These are phyloP conservation scores for Sesia apiformis DNA, from an alignment of 2,888 invertebrate genomes.

Conservation along the genomic window DNA sequence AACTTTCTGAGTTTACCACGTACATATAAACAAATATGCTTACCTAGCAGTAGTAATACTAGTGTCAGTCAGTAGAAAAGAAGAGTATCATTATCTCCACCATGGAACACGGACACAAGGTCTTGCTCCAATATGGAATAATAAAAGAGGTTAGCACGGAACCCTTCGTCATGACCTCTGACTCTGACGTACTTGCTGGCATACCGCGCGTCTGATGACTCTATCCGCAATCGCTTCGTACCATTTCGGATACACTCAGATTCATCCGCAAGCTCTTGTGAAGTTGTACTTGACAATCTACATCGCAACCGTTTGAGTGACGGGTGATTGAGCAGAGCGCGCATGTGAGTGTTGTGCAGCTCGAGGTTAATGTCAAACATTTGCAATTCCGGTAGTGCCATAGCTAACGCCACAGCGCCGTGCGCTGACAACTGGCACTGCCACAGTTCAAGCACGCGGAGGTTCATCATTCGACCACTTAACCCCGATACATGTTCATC, in stretches of 20 bases:
- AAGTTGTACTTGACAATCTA: background rate
- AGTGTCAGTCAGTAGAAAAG: too few relatives aligned
- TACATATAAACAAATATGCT: too few relatives aligned
- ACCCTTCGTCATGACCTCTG: conserved; percentile 21
- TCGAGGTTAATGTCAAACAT: conserved; percentile 12
- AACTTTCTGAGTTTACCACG: too few relatives aligned
- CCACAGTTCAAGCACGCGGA: conserved; percentile 20
- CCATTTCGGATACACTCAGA: background rate
- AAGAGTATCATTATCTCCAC: too few relatives aligned
- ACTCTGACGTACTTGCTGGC: conserved; percentile 16
- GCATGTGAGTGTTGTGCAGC: conserved; percentile 1
- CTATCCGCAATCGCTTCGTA: conserved; percentile 2
- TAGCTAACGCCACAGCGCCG: conserved; percentile 10
- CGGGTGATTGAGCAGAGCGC: background rate
- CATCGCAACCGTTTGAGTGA: conserved; percentile 1
- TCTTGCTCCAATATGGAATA: conserved; percentile 12
- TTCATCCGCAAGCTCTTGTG: background rate
- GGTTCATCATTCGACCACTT: conserved; percentile 6
- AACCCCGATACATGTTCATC: conserved; percentile 14
- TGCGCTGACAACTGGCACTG: conserved; percentile 8
- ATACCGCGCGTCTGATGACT: conserved; percentile 12
- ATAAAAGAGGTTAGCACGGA: conserved; percentile 20
- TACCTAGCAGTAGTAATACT: too few relatives aligned
- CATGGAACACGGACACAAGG: too few relatives aligned
- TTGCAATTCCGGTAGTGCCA: conserved; percentile 6